Conservation (phyloP, 2,888 invertebrate genomes). For the Melanchra persicariae region DNA sequence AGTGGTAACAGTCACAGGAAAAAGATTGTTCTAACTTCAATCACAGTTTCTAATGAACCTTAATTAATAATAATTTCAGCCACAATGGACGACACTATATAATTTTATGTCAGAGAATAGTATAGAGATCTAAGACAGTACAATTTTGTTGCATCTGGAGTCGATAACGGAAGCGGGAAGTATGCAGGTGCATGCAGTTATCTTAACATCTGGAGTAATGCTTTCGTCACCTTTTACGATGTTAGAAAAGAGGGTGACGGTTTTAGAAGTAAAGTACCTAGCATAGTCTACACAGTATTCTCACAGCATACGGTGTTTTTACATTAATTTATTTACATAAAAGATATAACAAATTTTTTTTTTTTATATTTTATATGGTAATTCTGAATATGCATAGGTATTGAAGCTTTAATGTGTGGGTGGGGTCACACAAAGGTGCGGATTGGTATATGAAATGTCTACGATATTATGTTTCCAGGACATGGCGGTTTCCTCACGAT, state of each 20-base stretch:
- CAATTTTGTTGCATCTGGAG: slow-evolving; percentile 8
- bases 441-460: too few relatives aligned
- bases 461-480: too few relatives aligned
- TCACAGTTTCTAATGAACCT: background rate
- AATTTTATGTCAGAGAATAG: background rate
- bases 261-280: slow-evolving; percentile 3
- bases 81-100: background rate
- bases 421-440: too few relatives aligned
- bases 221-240: slow-evolving; percentile 19
- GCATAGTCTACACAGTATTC: background rate
- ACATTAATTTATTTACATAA: too few relatives aligned
- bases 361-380: background rate
- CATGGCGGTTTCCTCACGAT: too few relatives aligned
- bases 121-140: background rate
- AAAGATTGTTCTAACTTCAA: background rate
- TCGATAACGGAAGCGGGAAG: slow-evolving; percentile 15
- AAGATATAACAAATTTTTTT: too few relatives aligned
- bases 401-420: background rate
- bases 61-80: background rate
- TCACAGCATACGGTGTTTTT: too few relatives aligned
- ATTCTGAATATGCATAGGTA: background rate
- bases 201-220: slow-evolving; percentile 21
- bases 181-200: slow-evolving; percentile 27
- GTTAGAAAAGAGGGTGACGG: background rate
- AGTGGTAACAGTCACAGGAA: too few relatives aligned